phyloP scores from a whole-genome alignment of 2,113 vertebrate genomes.

The human (Homo sapiens) region GRCh38 chr19:17114501-17115000 shows the following conservation, averaged over 20 bases:
- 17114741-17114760: not conserved
- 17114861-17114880: not conserved
- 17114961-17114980: not conserved
- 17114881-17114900: not conserved
- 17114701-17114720: not conserved
- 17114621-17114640: not conserved
- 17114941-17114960: not conserved
- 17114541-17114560: not conserved
- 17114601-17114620: not conserved
- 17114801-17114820: not conserved
- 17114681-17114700: not conserved
- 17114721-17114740: not conserved
- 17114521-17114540: not conserved
- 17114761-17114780: not conserved
- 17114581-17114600: too few species aligned
- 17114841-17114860: not conserved
- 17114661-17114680: accelerated
- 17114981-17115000: not conserved
- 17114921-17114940: not conserved
- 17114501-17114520: not conserved
- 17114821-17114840: not conserved
- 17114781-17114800: not conserved
- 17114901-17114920: not conserved
- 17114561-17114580: not conserved
- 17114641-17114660: not conserved